Percentiles rank a stretch among this genome's conserved stretches.
Conservation (phyloP, 35 echinoderm and acorn worm genomes). For the Apostichopus parvimensis region DNA sequence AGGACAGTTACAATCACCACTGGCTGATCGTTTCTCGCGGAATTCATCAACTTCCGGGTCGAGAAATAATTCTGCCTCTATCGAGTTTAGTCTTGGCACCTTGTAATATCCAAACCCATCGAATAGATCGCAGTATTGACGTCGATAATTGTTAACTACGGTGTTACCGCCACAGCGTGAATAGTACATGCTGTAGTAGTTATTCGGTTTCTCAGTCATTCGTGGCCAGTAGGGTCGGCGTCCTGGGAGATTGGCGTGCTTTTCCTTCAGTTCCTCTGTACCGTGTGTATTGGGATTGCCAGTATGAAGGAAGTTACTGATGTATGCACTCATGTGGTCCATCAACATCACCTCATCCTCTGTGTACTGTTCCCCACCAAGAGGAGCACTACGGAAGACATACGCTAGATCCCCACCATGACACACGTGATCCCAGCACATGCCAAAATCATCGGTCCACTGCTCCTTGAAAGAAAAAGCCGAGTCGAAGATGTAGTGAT, state of each 20-base stretch:
- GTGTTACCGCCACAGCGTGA: constrained; percentile 20
- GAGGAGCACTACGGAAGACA: constrained; percentile 44
- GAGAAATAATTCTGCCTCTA: background rate
- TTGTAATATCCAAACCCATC: constrained; percentile 40
- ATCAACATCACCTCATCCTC: constrained; percentile 27
- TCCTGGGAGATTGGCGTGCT: constrained; percentile 23
- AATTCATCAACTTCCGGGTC: background rate
- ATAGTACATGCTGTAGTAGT: constrained; percentile 58
- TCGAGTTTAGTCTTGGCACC: constrained; percentile 30
- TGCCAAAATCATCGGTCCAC: constrained; percentile 29
- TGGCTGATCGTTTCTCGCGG: no score
- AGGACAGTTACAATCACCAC: no score
- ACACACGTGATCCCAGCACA: constrained; percentile 65
- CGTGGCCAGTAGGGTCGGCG: constrained; percentile 17
- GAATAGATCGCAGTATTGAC: constrained; percentile 30
- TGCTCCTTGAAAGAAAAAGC: constrained; percentile 44
- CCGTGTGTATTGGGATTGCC: constrained; percentile 60
- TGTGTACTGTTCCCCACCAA: constrained; percentile 25
- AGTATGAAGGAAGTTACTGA: constrained; percentile 59
- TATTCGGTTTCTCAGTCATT: constrained; percentile 32
- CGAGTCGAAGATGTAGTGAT: constrained; percentile 53
- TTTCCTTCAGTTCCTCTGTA: constrained; percentile 9
- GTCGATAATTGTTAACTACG: constrained; percentile 34
- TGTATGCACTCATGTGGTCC: constrained; percentile 35
- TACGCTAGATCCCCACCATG: constrained; percentile 58